phyloP scores from a whole-genome alignment of 2,113 vertebrate species.

The Eidolon helvum region DNA sequence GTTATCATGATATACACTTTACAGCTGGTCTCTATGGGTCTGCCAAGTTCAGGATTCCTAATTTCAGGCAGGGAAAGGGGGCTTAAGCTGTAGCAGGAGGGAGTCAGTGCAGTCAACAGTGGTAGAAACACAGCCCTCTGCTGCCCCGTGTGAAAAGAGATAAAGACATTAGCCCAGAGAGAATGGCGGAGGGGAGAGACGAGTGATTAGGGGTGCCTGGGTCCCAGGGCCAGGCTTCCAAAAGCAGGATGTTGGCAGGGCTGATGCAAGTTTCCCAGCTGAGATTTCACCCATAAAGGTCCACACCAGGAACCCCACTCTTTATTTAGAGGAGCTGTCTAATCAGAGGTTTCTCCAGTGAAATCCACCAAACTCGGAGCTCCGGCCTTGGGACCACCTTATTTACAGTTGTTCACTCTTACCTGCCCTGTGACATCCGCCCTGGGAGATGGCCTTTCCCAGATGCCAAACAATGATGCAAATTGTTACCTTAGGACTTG shows the following conservation, averaged over 20 bases:
- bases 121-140: background rate
- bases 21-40: background rate
- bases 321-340: background rate
- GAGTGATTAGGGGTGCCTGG: background rate
- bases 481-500: background rate
- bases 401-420: background rate
- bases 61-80: background rate
- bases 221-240: background rate
- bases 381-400: background rate
- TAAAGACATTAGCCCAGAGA: background rate
- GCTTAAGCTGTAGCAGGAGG: background rate
- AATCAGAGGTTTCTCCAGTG: background rate
- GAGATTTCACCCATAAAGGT: background rate
- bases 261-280: background rate
- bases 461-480: background rate
- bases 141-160: background rate
- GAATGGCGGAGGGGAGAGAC: background rate
- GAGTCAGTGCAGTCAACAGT: background rate
- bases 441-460: background rate
- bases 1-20: background rate
- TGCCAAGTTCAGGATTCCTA: background rate
- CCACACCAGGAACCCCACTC: background rate
- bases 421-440: background rate
- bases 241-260: background rate
- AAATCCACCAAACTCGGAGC: background rate